Evolutionary conservation across 2,888 invertebrate genomes (phyloP).

Genomic region (Rotaria sp.): DNA sequence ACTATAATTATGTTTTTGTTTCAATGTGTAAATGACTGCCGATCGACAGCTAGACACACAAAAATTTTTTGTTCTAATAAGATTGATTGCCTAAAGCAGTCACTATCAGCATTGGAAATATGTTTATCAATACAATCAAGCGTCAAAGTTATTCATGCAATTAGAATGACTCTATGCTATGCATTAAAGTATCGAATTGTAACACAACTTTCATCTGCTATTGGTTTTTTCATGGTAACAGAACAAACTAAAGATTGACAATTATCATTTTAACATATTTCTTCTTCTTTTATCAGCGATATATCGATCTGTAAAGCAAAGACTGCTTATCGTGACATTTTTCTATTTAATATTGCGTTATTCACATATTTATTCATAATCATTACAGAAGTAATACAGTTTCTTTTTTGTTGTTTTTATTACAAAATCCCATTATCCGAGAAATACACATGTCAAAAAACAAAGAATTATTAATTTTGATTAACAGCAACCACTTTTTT

Average conservation of each 20-base stretch:
- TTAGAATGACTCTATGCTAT: not conserved
- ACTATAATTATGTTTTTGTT: not conserved
- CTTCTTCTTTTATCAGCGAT: not conserved
- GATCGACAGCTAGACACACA: not conserved
- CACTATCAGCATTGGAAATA: not conserved
- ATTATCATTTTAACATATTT: not conserved
- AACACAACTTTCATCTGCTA: not conserved
- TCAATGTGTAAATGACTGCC: not conserved
- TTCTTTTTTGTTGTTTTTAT: no score
- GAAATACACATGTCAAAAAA: not conserved
- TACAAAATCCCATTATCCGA: not conserved
- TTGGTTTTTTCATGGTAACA: not conserved
- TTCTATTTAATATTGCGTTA: not conserved
- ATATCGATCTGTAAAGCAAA: not conserved
- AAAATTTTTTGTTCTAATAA: not conserved
- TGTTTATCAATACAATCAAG: not conserved
- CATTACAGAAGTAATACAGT: not conserved
- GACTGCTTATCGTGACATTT: not conserved
- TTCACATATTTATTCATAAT: not conserved
- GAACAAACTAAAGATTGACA: not conserved
- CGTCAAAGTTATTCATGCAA: not conserved
- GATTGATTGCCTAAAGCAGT: not conserved
- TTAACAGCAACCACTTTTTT: slow-evolving; percentile 21
- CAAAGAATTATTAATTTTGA: not conserved
- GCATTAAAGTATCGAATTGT: not conserved